Evolutionary conservation across 2,888 invertebrate genomes (phyloP).

Genomic region (Mantis religiosa): DNA sequence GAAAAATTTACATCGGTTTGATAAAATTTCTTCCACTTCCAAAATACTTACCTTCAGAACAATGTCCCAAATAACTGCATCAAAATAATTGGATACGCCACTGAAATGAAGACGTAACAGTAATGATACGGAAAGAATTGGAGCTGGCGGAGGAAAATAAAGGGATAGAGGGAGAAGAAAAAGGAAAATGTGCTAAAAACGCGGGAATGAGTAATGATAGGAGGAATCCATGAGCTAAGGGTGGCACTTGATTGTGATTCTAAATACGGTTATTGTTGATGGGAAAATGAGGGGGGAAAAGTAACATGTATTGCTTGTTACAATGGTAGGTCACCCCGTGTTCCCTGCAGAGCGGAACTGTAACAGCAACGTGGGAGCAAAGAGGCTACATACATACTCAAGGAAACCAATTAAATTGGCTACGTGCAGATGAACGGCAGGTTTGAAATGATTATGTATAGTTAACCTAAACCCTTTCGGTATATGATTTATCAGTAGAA

Average conservation of each 20-base stretch:
- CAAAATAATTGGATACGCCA: background rate
- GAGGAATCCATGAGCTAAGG: background rate
- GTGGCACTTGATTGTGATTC: background rate
- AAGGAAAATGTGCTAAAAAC: background rate
- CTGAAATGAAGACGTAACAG: background rate
- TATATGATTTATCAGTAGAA: too few species aligned
- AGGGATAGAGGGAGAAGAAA: background rate
- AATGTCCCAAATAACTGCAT: background rate
- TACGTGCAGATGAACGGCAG: too few species aligned
- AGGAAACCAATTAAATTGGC: too few species aligned
- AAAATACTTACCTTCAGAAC: too few species aligned
- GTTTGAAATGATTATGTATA: too few species aligned
- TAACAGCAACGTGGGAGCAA: too few species aligned
- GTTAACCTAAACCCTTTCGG: too few species aligned
- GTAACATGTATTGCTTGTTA: background rate
- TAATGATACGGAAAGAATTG: background rate
- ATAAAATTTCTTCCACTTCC: too few species aligned
- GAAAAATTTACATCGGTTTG: too few species aligned
- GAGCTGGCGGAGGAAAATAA: background rate
- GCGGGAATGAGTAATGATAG: constrained; percentile 7
- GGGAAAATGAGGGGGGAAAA: background rate
- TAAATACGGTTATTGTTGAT: background rate
- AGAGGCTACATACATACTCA: too few species aligned
- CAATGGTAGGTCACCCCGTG: background rate
- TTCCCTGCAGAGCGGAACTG: background rate